Conservation (phyloP, 2,797 vertebrate species). For the Sebastes trivittatus region DNA sequence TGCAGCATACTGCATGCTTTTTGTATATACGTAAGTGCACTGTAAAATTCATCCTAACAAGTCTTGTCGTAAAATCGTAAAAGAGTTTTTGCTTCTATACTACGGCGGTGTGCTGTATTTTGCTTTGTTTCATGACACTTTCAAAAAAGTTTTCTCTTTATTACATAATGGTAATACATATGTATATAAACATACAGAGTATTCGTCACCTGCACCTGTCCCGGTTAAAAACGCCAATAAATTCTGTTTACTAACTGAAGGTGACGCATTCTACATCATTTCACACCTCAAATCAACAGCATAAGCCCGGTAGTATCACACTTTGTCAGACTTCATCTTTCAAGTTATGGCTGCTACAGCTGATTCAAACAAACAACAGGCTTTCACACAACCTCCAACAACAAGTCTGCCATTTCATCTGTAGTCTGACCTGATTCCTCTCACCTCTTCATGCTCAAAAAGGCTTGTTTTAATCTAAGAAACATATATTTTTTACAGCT, state of each 20-base stretch:
- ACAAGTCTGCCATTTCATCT: neutral
- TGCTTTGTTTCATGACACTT: neutral
- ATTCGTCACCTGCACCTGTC: constrained; percentile 23
- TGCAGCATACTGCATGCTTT: neutral
- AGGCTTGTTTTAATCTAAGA: neutral
- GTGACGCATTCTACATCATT: constrained; percentile 24
- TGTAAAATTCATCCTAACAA: constrained; percentile 10
- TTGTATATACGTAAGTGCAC: neutral
- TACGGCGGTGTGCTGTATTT: neutral
- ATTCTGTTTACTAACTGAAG: constrained; percentile 12
- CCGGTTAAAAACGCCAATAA: neutral
- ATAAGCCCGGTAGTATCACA: constrained; percentile 11
- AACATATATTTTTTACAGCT: neutral
- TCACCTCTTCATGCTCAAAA: neutral
- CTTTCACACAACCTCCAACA: neutral
- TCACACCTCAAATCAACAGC: constrained; percentile 49
- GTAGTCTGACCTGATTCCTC: neutral
- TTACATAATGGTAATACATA: neutral
- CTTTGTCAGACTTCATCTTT: constrained; percentile 29
- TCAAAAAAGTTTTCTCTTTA: neutral
- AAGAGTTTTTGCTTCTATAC: neutral
- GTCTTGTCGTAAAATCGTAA: constrained; percentile 3
- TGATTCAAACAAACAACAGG: constrained; percentile 22
- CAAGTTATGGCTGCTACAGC: neutral
- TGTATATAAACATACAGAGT: neutral